Conservation (phyloP, 2,888 invertebrate species). For the Augochlorella aurata region DNA sequence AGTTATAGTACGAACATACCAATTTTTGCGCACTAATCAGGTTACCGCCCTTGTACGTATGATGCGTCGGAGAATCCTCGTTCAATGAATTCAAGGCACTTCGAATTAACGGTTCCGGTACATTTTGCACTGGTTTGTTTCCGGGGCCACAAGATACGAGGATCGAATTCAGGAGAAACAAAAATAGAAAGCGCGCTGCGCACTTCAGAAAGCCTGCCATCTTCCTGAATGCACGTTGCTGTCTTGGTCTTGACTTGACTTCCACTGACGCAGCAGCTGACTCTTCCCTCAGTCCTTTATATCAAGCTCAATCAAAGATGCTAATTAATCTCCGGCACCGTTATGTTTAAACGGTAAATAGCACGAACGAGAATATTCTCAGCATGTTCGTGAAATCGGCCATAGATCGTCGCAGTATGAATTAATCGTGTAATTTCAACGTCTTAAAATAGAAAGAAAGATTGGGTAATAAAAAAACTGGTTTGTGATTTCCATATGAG, state of each 20-base stretch:
- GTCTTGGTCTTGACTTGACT: slow-evolving; percentile 27
- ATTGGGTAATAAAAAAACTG: slow-evolving; percentile 8
- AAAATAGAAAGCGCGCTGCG: slow-evolving; percentile 32
- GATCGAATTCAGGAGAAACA: slow-evolving; percentile 27
- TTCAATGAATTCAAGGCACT: slow-evolving; percentile 74
- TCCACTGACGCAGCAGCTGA: slow-evolving; percentile 47
- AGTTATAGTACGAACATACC: slow-evolving; percentile 62
- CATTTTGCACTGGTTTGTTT: slow-evolving; percentile 66
- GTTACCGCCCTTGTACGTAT: slow-evolving; percentile 73
- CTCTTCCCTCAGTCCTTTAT: slow-evolving; percentile 27
- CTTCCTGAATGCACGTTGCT: slow-evolving; percentile 44
- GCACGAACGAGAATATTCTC: neutral
- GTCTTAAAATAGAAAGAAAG: slow-evolving; percentile 23
- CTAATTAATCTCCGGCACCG: slow-evolving; percentile 17
- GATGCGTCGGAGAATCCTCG: slow-evolving; percentile 71
- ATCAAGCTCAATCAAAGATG: slow-evolving; percentile 16
- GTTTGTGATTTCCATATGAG: neutral
- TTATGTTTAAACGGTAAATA: neutral
- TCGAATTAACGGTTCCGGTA: slow-evolving; percentile 68
- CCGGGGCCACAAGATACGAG: slow-evolving; percentile 49
- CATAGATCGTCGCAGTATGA: neutral
- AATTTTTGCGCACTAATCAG: slow-evolving; percentile 75
- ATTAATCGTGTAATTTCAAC: neutral
- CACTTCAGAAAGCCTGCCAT: slow-evolving; percentile 56
- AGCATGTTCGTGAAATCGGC: neutral